Base-by-base conservation (phyloP, 2,888 invertebrate genomes). In the Rhagium mordax region DNA sequence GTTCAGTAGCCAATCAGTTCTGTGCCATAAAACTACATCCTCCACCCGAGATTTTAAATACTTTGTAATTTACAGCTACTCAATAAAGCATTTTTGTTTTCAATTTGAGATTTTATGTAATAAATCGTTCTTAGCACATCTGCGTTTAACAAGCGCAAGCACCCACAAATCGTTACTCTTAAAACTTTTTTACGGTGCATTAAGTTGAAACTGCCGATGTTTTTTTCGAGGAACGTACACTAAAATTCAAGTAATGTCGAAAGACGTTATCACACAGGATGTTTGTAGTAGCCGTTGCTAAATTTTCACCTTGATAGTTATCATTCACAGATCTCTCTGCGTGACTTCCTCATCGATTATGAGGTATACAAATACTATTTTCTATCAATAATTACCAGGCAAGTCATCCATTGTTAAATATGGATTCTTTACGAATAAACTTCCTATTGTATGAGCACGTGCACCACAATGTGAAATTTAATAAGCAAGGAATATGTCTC, bases 11-110 rank as follows among this genome's bases (percentile, higher is more conserved):
- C 10, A 62, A 24, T 62, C n/a, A 62, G 48, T n/a, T 7, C 3
- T n/a, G 48, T n/a, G 48, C 15, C 47, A n/a, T 62, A 62, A 48
- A 48, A 48, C 48, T 48, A 48, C 62, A 8, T 20, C 7, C 13
- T 15, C 5, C 2, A 48, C 21, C n/a, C n/a, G 47, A 21, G 18
- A 49, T 20, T 68, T 57, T 47, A 59, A 59, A 57, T 24, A 68
- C 47, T 57, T 68, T 57, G 68, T 68, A 57, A 68, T 68, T 68
- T 68, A 68, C 48, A 24, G 16, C 68, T n/a, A 41, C 53, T 41
- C 68, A 41, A 41, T 68, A 68, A 47, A 59, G 20, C 21, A 33
- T 49, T 57, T 18, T 57, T 18, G 48, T 59, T 68, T 53, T 59
- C 68, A 68, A 59, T 68, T 68, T 51, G 13, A 55, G 41, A 33